Evolutionary conservation across 2,888 invertebrate genomes (phyloP).

Genomic region (Phragmatobia fuliginosa): DNA sequence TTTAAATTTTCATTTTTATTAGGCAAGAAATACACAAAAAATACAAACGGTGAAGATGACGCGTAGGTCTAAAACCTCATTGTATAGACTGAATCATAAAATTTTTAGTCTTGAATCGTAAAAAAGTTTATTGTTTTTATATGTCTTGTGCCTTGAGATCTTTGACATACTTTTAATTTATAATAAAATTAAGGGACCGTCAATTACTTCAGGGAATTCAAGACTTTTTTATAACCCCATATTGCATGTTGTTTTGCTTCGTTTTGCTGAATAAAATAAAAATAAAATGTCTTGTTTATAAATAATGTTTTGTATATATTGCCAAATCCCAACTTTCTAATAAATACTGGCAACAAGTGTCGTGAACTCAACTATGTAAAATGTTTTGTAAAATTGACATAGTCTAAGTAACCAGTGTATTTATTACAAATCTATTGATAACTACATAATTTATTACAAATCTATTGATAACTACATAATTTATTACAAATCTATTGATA

Average conservation of each 20-base stretch:
- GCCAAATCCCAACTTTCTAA: no score
- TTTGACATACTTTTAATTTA: neutral
- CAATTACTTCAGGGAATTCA: neutral
- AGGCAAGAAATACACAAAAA: neutral
- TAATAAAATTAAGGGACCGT: neutral
- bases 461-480: no score
- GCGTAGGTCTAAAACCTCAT: neutral
- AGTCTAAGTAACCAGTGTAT: no score
- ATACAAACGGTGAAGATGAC: neutral
- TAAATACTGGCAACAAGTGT: neutral
- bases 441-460: no score
- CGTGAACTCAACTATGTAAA: no score
- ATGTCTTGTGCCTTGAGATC: neutral
- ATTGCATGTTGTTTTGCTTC: neutral
- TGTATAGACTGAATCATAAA: neutral
- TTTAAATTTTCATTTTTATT: no score
- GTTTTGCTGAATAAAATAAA: neutral
- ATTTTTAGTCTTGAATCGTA: neutral
- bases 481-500: no score
- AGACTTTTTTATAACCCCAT: neutral
- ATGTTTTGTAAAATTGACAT: no score
- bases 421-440: no score
- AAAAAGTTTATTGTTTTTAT: slow-evolving; percentile 1
- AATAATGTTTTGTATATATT: no score
- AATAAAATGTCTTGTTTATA: neutral